Base-by-base conservation (phyloP, 2,113 vertebrate species). In the Epinephelus lanceolatus region DNA sequence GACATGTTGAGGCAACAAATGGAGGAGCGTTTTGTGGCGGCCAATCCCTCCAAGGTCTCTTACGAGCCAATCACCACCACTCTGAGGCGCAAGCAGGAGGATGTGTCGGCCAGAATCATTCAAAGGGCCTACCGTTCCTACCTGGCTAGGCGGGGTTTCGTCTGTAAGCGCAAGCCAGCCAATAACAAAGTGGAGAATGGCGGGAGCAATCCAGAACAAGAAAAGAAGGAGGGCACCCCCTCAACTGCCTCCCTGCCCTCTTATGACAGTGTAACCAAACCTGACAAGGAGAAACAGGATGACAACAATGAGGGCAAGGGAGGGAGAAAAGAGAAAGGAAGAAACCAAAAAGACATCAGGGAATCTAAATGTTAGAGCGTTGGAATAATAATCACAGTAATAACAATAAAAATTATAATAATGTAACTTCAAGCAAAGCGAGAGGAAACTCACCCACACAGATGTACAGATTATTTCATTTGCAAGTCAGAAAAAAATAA, bases 1-100 rank as follows among this genome's bases (percentile, higher is more conserved):
- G 98, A 99, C 83, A 98, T 99, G 92, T 94, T 99, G 83, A 95
- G 98, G 5, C 97, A 99, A 81, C 98, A 99, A 95, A 99, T 99
- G 98, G 98, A 99, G 95, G 98, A 99, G 88, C 95, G 98, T 25
- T 99, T 99, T 0, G 98, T 99, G 94, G 98, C 98, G 0, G 98
- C 98, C 80, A 99, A 99, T 91, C 98, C 98, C 89, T 99, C 98
- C 94, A 99, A 99, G 96, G 97, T 99, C 94, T 99, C 98, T 87
- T 99, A 99, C 0, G 98, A 99, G 96, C 98, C 98, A 0, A 99
- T 99, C 95, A 99, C 98, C 0, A 99, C 98, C 27, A 99, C 98
- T 0, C 95, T 99, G 70, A 95, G 98, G 71, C 97, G 98, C 60
- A 99, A 99, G 91, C 98, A 99, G 94, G 98, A 99, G 79, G 97